Evolutionary conservation across 2,888 invertebrate species (phyloP), one percentile per base, ranked within the genome.

Genomic region (Capitulum mitella): DNA sequence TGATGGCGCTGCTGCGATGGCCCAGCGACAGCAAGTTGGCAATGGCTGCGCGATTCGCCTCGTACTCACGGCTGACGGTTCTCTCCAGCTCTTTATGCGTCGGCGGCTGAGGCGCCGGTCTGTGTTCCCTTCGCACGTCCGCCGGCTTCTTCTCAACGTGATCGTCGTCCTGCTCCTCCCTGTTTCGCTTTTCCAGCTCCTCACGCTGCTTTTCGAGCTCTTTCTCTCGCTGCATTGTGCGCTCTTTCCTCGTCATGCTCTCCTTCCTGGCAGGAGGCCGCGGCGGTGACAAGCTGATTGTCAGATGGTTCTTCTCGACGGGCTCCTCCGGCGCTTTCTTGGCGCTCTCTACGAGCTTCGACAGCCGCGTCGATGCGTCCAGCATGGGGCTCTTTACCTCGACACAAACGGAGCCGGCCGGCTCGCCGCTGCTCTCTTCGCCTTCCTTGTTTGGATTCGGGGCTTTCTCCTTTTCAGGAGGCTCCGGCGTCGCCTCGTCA

Each of bases 341-440:
- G 5, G 32, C 76, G 22, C 48, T 46, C 76, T 76, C 76, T 3
- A 76, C 76, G 12, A 76, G 76, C 32, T 76, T 76, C 14, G 76
- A 32, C 16, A 76, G 32, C 12, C 76, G 46, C 10, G 46, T 48
- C 8, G 76, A 76, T 3, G 76, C 46, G 46, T 76, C 76, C 3
- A 76, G 76, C 3, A 32, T 46, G 6, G 43, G 46, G 46, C 48
- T 76, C 26, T 76, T 76, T 6, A 76, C 76, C 8, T 26, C 76
- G 16, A 76, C 76, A 16, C 43, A 76, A 0, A 76, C 76, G 29
- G 76, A 5, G 32, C 76, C 76, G 19, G 19, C 14, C 29, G 1
- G 19, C 29, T n/a, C n/a, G 19, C 46, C 43, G 16, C n/a, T 46
- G 26, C 40, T 26, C 37, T 40, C 2, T 19, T 2, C 26, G 40